Percentiles rank a stretch among this genome's conserved stretches.
Evolutionary conservation across 2,888 invertebrate species (phyloP).

Genomic region (Xestia ashworthii): DNA sequence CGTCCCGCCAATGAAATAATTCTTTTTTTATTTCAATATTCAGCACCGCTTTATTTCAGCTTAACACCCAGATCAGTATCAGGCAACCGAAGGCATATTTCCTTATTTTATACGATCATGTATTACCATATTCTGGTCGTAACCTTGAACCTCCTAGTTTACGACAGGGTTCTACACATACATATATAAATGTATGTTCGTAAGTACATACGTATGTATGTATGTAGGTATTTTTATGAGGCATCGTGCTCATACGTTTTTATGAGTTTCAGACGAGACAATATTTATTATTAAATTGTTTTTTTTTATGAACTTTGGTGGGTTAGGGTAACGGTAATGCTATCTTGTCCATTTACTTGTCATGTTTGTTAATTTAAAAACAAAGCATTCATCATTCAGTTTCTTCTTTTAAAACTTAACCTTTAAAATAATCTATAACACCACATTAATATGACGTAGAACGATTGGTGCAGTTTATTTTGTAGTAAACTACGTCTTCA

Average conservation of each 20-base stretch:
- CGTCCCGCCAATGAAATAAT: constrained; percentile 6
- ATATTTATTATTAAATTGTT: constrained; percentile 65
- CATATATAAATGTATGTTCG: constrained; percentile 34
- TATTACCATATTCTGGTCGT: constrained; percentile 63
- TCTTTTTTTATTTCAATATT: constrained; percentile 36
- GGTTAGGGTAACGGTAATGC: not conserved
- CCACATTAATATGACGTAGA: too few species aligned
- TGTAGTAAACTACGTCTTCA: too few species aligned
- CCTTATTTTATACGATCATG: constrained; percentile 63
- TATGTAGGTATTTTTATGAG: constrained; percentile 60
- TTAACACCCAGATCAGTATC: constrained; percentile 55
- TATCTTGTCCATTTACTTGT: not conserved
- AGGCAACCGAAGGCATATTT: constrained; percentile 48
- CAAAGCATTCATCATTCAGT: not conserved
- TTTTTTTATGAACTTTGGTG: constrained; percentile 48
- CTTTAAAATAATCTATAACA: not conserved
- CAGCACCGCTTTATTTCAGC: constrained; percentile 22
- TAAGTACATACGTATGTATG: constrained; percentile 23
- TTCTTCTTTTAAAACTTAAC: not conserved
- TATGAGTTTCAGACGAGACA: constrained; percentile 50
- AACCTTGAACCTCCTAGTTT: constrained; percentile 62
- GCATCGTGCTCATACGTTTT: constrained; percentile 55
- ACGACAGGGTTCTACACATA: constrained; percentile 51
- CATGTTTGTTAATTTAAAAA: not conserved
- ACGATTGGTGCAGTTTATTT: too few species aligned